phyloP scores from a whole-genome alignment of 1,140 invertebrate genomes.

The Ephestia elutella region DNA sequence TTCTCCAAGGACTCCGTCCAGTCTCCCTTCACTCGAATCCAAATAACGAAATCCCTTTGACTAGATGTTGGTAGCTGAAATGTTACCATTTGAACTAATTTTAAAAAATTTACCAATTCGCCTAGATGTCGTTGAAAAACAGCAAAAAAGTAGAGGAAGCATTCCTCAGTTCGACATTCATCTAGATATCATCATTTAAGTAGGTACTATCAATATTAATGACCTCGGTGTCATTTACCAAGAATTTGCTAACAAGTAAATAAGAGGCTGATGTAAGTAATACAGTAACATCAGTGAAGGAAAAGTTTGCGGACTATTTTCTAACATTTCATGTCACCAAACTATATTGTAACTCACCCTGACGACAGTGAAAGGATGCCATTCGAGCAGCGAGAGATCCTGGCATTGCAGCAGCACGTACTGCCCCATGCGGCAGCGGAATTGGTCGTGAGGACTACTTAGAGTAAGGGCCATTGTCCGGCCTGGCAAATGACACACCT shows the following conservation, averaged over 20 bases:
- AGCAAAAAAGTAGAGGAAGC: no score
- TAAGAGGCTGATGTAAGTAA: no score
- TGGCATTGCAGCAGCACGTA: constrained; percentile 59
- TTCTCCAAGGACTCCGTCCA: constrained; percentile 63
- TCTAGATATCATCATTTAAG: no score
- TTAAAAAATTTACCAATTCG: no score
- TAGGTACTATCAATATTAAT: no score
- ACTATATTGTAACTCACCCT: constrained; percentile 29
- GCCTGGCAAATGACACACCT: constrained; percentile 54
- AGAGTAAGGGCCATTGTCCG: constrained; percentile 46
- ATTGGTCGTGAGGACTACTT: constrained; percentile 35
- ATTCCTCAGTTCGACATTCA: no score
- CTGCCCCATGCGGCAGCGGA: constrained; percentile 47
- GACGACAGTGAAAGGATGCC: constrained; percentile 68
- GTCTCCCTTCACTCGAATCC: constrained; percentile 65
- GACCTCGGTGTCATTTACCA: no score
- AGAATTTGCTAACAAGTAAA: no score
- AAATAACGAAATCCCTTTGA: constrained; percentile 52
- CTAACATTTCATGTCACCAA: background rate
- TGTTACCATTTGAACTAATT: no score
- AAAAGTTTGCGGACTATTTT: no score
- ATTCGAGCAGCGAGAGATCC: constrained; percentile 56
- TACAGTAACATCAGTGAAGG: no score
- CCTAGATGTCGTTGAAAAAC: no score
- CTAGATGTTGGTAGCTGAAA: constrained; percentile 53